A percentile compares a stretch with the other conserved stretches of the same genome.
Conservation (phyloP, 2,888 invertebrate species). For the Tachina lurida region DNA sequence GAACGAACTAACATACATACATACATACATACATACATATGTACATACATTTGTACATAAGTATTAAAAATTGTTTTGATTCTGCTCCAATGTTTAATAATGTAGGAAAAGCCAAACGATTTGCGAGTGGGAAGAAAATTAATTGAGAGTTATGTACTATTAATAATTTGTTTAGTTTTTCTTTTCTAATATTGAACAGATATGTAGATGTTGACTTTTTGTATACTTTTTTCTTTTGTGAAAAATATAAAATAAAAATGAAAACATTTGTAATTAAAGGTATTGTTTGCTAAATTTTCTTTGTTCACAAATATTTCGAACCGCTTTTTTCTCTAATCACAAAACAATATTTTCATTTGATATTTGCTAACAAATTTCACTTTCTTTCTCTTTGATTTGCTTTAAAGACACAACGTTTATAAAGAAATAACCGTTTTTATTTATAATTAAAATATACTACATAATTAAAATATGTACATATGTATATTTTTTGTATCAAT, state of each 20-base stretch:
- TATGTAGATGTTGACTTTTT: conserved; percentile 23
- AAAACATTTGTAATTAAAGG: conserved; percentile 48
- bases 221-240: conserved; percentile 10
- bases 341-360: conserved; percentile 1
- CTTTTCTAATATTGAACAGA: conserved; percentile 15
- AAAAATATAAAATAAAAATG: conserved; percentile 3
- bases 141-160: conserved; percentile 1
- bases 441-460: neutral
- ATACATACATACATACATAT: too few relatives aligned
- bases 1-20: too few relatives aligned
- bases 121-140: neutral
- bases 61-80: neutral
- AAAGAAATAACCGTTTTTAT: neutral
- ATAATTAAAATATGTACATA: neutral
- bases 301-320: conserved; percentile 32
- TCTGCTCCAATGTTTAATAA: neutral
- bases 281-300: conserved; percentile 66
- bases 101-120: neutral
- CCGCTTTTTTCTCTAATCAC: conserved; percentile 25
- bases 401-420: neutral
- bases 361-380: conserved; percentile 36
- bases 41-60: too few relatives aligned
- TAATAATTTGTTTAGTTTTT: conserved; percentile 20
- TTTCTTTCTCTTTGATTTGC: conserved; percentile 43
- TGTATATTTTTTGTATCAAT: neutral